phyloP scores from a whole-genome alignment of 2,888 invertebrate species.

The Synergus laeviventris region DNA sequence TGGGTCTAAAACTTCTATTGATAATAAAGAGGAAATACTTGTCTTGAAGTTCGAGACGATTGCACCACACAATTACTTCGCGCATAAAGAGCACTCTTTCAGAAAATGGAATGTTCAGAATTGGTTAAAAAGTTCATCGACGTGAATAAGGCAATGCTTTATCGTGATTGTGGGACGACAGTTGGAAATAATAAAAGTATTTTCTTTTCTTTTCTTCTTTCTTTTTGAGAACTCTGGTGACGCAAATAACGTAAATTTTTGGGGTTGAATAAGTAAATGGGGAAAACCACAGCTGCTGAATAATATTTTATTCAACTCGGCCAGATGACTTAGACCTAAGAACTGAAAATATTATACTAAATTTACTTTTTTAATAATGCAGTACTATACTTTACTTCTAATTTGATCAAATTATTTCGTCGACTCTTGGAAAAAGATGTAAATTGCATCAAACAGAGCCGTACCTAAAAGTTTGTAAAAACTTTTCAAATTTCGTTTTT shows the following conservation, averaged over 20 bases:
- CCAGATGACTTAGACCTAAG: neutral
- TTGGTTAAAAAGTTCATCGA: slow-evolving; percentile 11
- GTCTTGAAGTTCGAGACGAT: neutral
- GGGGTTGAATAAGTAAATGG: neutral
- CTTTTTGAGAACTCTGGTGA: neutral
- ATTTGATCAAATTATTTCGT: neutral
- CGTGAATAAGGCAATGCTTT: slow-evolving; percentile 8
- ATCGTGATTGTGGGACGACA: neutral
- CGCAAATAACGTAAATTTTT: neutral
- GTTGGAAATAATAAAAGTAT: slow-evolving; percentile 30
- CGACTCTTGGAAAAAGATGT: neutral
- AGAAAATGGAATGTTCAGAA: slow-evolving; percentile 13
- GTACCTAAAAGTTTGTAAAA: neutral
- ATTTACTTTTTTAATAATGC: neutral
- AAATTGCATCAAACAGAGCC: neutral
- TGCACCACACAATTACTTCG: neutral
- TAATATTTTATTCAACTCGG: neutral
- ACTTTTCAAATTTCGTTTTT: neutral
- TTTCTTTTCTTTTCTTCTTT: neutral
- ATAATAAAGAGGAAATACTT: neutral
- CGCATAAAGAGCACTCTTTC: neutral
- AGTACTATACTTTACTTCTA: neutral
- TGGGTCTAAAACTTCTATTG: neutral
- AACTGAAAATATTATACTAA: neutral
- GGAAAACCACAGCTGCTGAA: slow-evolving; percentile 22